Base-by-base conservation (phyloP, 2,888 invertebrate species). In the Eueremaeus valkanovi region DNA sequence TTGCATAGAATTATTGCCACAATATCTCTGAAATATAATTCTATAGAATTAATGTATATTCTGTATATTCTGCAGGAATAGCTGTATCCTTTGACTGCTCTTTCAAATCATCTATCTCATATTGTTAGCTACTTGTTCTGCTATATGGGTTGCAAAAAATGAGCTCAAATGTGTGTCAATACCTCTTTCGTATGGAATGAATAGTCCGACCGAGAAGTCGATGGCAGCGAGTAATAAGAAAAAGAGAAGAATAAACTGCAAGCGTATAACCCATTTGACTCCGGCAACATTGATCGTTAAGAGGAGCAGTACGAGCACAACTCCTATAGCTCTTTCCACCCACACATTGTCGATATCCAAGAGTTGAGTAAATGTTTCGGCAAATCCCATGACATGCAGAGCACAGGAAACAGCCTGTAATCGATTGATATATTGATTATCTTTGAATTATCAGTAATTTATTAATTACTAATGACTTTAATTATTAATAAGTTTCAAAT, bases 221-320 rank as follows among this genome's bases (percentile, higher is more conserved):
- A 94, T 85, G 16, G 93, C 94, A 76, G 96, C 95, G 77, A 95
- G 84, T 73, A 95, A 87, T 76, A 98, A 87, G 75, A 95, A 88
- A 79, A 95, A 86, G 31, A 97, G 86, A 63, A 98, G 87, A 42
- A 91, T 85, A 85, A 97, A 94, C 83, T 98, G 97, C 74, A 97
- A 85, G 82, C 97, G 93, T 76, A 98, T 91, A 33, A 98, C 96
- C 95, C 96, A 97, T 83, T 96, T 96, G 0, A 98, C 96, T 55
- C 97, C 97, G 33, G 96, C 95, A 58, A 96, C 87, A 85, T 98
- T 97, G 80, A 97, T 95, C 78, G 91, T 86, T 85, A 81, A 45
- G 81, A 81, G 27, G 11, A 76, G 27, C 21, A 75, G 8, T 31
- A 76, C 61, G n/a, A 73, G 31, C 8, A 16, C 27, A n/a, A 33